Evolutionary conservation across 2,113 vertebrate genomes (phyloP).

Genomic region (Melanotaenia duboulayi): DNA sequence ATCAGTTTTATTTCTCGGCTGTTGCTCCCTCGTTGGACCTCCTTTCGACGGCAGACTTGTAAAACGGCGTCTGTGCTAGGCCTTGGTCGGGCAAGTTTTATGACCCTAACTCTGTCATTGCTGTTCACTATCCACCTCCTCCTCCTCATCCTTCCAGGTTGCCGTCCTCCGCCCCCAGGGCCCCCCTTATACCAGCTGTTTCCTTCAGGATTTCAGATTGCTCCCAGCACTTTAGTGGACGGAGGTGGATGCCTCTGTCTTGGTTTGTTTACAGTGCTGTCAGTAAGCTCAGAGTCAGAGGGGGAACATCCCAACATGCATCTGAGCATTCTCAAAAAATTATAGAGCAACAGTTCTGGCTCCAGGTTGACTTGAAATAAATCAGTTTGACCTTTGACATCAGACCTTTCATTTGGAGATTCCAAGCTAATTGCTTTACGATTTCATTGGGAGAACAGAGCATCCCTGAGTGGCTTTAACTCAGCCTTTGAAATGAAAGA

Average conservation of each 20-base stretch:
- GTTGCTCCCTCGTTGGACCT: conserved; percentile 1
- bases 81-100: conserved; percentile 80
- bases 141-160: conserved; percentile 10
- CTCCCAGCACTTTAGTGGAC: conserved; percentile 53
- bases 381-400: conserved; percentile 75
- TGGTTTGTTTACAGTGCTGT: conserved; percentile 66
- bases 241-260: conserved; percentile 50
- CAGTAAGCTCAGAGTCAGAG: conserved; percentile 17
- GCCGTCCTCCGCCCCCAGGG: conserved; percentile 21
- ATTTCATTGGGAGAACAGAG: conserved; percentile 62
- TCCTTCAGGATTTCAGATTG: conserved; percentile 28
- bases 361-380: conserved; percentile 67
- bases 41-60: conserved; percentile 45
- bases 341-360: conserved; percentile 70
- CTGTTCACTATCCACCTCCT: conserved; percentile 43
- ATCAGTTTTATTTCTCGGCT: neutral
- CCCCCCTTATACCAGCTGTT: conserved; percentile 69
- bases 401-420: conserved; percentile 73
- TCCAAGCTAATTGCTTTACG: conserved; percentile 76
- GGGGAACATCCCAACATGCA: conserved; percentile 1
- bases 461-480: conserved; percentile 36
- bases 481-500: conserved; percentile 3
- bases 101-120: conserved; percentile 68
- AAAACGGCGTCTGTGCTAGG: conserved; percentile 57
- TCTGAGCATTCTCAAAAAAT: conserved; percentile 78